phyloP scores from a whole-genome alignment of 2,888 invertebrate species.

The Pecten maximus region DNA sequence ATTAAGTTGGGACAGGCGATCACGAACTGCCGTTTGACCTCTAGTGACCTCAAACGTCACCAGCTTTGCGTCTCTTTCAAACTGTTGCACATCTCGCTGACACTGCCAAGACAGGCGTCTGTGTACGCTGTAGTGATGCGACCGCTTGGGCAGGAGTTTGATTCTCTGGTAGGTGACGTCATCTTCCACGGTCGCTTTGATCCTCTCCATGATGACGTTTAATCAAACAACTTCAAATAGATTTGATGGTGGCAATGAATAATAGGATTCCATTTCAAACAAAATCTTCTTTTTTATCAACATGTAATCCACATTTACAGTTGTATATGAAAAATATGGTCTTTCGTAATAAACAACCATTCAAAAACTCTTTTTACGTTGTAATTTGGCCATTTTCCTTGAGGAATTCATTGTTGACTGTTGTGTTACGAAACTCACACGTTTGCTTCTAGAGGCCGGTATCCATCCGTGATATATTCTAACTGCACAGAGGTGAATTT shows the following conservation, averaged over 20 bases:
- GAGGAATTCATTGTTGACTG: too few species aligned
- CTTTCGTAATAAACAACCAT: too few species aligned
- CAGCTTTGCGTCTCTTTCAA: slow-evolving; percentile 63
- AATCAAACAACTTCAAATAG: not conserved
- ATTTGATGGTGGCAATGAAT: not conserved
- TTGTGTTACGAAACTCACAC: too few species aligned
- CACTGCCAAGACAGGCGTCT: slow-evolving; percentile 67
- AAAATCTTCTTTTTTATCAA: too few species aligned
- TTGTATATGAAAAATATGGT: too few species aligned
- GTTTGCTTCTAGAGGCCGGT: too few species aligned
- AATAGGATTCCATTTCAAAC: not conserved
- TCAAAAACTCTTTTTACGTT: too few species aligned
- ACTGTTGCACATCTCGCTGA: slow-evolving; percentile 63
- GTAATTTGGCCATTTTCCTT: too few species aligned
- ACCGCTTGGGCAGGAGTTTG: slow-evolving; percentile 63
- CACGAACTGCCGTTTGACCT: slow-evolving; percentile 61
- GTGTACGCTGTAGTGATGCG: slow-evolving; percentile 66
- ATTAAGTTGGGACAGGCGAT: slow-evolving; percentile 59
- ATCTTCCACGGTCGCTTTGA: slow-evolving; percentile 59
- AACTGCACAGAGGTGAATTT: not conserved
- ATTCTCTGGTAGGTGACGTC: slow-evolving; percentile 69
- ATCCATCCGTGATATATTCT: not conserved
- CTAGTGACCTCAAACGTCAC: slow-evolving; percentile 60
- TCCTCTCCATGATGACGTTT: not conserved
- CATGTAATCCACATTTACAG: too few species aligned